These are phyloP conservation scores for Psittacara wagleri DNA, from an alignment of 2,113 vertebrate species.

Conservation along the genomic window DNA sequence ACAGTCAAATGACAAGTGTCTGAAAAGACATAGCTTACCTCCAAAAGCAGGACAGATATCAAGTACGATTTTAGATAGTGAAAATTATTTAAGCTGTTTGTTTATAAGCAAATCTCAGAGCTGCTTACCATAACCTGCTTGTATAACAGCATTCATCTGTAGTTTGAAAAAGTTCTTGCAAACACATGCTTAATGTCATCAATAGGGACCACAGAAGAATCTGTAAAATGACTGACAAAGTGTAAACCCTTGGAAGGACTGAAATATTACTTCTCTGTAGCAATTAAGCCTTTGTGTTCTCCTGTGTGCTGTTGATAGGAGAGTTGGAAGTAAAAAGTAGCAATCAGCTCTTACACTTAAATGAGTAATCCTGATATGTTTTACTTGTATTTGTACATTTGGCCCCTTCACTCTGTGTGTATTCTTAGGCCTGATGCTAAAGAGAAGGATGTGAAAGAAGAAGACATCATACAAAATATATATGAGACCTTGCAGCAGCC, in stretches of 20 bases:
- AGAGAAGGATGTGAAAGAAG: not conserved
- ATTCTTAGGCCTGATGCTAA: not conserved
- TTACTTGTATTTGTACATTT: not conserved
- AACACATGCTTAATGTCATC: not conserved
- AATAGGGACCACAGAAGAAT: not conserved
- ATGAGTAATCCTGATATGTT: not conserved
- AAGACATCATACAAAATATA: not conserved
- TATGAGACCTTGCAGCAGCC: not conserved
- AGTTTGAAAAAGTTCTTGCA: not conserved
- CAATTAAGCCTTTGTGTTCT: not conserved
- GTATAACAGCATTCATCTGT: not conserved
- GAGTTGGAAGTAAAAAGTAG: not conserved
- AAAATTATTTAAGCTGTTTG: not conserved
- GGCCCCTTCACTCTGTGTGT: not conserved
- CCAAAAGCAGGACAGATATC: not conserved
- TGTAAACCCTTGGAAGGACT: not conserved
- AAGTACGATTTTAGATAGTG: not conserved
- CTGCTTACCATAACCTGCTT: not conserved
- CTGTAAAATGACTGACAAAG: not conserved
- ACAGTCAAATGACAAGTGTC: not conserved
- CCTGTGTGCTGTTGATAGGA: not conserved
- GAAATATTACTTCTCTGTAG: not conserved
- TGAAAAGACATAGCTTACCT: not conserved
- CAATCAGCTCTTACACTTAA: not conserved
- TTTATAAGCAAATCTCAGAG: not conserved